Base-by-base conservation (phyloP, 2,888 invertebrate species). In the Drosophila lacicola region DNA sequence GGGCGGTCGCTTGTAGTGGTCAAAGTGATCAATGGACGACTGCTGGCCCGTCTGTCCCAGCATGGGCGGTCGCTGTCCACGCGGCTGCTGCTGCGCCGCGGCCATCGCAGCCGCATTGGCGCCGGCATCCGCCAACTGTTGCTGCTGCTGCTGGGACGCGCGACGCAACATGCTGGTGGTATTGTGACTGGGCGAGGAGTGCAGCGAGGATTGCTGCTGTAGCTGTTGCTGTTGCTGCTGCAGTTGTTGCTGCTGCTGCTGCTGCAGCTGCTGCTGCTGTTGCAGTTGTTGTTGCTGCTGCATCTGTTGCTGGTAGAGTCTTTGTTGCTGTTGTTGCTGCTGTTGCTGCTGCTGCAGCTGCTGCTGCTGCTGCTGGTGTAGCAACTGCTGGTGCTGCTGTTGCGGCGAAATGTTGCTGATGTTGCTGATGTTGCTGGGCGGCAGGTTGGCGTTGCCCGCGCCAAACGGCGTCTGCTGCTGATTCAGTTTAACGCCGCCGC, bases 1-100 rank as follows among this genome's bases (percentile, higher is more conserved):
- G 1, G 97, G 97, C 56, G 97, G 97, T 91, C 97, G 94, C 92
- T 97, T 97, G 92, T 98, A 98, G 91, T 98, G 98, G 92, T 98
- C 98, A 91, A 98, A 97, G 90, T 97, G 97, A 92, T 98, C 97
- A 90, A 97, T 97, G 82, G 96, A 96, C 11, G 96, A 94, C 93
- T 95, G 94, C 45, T 90, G 92, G 29, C 90, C 90, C 51, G 81
- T 88, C 70, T 91, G 90, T 17, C 92, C 90, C 33, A 93, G 76
- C 90, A 92, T 91, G 71, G 94, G 95, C 69, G 94, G 94, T 91
- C 92, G 95, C 91, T 90, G 95, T 92, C 88, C 93, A 90, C 78
- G 94, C 46, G 73, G 70, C 29, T 78, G 81, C 14, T 81, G 84
- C 21, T 81, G 74, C 44, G 90, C 90, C 10, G 90, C 63, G 9